Conservation (phyloP, 2,113 vertebrate genomes). For the Cyphomyrus discorhynchus region DNA sequence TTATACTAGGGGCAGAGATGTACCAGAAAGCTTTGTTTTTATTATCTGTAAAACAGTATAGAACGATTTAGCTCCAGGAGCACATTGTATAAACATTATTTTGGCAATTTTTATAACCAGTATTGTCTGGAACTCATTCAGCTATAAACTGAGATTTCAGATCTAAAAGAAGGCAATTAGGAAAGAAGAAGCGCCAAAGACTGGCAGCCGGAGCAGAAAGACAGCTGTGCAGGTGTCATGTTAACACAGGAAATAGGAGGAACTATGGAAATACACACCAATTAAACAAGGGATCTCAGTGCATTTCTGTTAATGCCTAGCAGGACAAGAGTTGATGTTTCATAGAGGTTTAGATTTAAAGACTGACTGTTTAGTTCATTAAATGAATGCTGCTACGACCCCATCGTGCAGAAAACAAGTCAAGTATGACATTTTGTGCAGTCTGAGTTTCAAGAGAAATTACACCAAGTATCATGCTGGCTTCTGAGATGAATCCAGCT, state of each 20-base stretch:
- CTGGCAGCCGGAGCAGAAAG: neutral
- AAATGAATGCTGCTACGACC: conserved; percentile 4
- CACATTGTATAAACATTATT: conserved; percentile 15
- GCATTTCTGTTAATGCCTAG: neutral
- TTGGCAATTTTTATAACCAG: conserved; percentile 15
- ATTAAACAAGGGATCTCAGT: neutral
- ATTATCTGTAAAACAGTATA: conserved; percentile 11
- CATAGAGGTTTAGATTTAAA: neutral
- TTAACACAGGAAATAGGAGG: neutral
- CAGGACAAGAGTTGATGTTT: neutral
- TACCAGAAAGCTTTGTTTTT: neutral
- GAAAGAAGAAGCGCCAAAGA: neutral
- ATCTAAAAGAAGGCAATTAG: neutral
- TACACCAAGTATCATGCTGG: conserved; percentile 50
- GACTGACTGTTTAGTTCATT: neutral
- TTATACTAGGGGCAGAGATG: neutral
- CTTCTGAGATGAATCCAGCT: conserved; percentile 57
- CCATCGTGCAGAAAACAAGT: neutral
- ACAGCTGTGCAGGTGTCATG: neutral
- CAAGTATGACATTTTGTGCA: neutral
- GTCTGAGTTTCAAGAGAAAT: conserved; percentile 18
- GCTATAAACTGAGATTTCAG: neutral
- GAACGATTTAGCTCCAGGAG: neutral
- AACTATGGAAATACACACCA: neutral
- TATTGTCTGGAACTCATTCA: neutral